Percentiles rank a stretch among this genome's conserved stretches.
These are phyloP conservation scores for Brachionus sp. DNA, from an alignment of 1,140 invertebrate species.

Conservation along the genomic window DNA sequence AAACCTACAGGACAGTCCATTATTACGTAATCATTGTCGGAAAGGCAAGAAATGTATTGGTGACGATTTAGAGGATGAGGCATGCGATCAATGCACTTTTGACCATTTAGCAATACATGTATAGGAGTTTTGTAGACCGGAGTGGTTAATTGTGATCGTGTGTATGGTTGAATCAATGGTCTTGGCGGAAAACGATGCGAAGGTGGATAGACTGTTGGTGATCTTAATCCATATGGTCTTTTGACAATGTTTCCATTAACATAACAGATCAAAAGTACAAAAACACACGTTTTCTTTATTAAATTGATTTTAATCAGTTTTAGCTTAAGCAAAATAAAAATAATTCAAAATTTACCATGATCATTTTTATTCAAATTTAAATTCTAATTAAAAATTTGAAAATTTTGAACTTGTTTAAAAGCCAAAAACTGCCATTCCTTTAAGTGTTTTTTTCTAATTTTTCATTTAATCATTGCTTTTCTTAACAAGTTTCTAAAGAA, in stretches of 20 bases:
- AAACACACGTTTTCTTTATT: not conserved
- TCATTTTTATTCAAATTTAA: not conserved
- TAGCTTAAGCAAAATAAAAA: not conserved
- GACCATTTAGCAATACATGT: not conserved
- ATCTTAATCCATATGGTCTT: not conserved
- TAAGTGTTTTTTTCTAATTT: not conserved
- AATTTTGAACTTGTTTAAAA: not conserved
- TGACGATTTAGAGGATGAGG: conserved; percentile 18
- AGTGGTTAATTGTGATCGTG: not conserved
- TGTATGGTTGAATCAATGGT: not conserved
- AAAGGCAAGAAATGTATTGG: conserved; percentile 5
- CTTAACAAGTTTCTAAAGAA: too few relatives aligned
- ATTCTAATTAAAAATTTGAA: not conserved
- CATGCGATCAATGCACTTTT: not conserved
- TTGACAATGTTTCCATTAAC: not conserved
- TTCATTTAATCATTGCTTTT: not conserved
- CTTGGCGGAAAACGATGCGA: not conserved
- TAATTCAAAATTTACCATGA: not conserved
- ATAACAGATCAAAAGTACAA: not conserved
- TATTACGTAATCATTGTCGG: conserved; percentile 22
- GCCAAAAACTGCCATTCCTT: not conserved
- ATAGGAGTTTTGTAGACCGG: not conserved
- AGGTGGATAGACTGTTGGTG: not conserved
- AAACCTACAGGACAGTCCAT: conserved; percentile 29
- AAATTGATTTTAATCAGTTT: not conserved